phyloP scores from a whole-genome alignment of 2,797 vertebrate genomes.

The Chiloscyllium punctatum region DNA sequence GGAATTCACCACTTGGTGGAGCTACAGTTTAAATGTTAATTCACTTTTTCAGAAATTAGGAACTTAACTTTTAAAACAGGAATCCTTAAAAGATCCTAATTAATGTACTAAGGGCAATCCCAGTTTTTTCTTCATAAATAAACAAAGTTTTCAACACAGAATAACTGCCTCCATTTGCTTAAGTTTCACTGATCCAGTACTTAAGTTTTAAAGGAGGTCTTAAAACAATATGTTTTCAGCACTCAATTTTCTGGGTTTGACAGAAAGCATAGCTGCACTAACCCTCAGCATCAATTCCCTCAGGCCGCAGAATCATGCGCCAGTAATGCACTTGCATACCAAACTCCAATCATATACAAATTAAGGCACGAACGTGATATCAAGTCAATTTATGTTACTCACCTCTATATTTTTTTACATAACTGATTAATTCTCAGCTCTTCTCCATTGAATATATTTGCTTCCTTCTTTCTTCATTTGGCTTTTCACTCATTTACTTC shows the following conservation, averaged over 20 bases:
- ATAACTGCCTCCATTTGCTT: not conserved
- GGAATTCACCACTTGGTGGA: not conserved
- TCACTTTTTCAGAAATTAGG: not conserved
- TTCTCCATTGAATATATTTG: not conserved
- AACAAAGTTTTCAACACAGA: not conserved
- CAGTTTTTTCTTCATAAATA: not conserved
- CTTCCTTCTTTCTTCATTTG: not conserved
- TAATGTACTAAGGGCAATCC: not conserved
- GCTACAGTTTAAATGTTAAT: not conserved
- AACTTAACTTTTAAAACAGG: not conserved
- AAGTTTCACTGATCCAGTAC: not conserved
- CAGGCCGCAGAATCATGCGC: not conserved
- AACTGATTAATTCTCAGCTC: not conserved
- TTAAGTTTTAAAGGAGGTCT: not conserved
- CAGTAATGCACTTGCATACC: not conserved
- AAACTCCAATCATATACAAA: not conserved
- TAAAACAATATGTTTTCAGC: not conserved
- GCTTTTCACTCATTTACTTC: not conserved
- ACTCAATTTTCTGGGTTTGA: not conserved
- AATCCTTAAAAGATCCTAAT: not conserved
- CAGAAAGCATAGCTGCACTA: not conserved
- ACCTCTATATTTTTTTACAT: not conserved
- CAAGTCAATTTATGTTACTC: not conserved
- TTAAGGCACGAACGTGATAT: not conserved
- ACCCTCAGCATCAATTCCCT: not conserved